Evolutionary conservation across 30 jellyfish, hydroid and myxozoan genomes (phyloP).

Genomic region (Aurelia sp.): DNA sequence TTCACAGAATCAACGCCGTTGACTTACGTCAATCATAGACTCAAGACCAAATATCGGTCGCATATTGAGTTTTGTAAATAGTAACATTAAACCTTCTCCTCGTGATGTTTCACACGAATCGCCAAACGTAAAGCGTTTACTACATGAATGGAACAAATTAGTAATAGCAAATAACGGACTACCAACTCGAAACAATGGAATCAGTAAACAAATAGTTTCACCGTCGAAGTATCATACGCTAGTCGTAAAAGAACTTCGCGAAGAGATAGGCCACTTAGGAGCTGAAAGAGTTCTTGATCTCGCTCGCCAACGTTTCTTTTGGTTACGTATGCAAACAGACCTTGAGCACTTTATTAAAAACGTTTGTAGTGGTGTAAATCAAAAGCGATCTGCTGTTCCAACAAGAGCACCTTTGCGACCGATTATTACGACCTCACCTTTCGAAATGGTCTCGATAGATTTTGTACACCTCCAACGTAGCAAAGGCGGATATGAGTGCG

Average conservation of each 20-base stretch:
- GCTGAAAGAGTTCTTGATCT: no score
- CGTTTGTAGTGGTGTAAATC: constrained; percentile 21
- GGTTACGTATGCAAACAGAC: constrained; percentile 51
- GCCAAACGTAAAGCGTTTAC: background rate
- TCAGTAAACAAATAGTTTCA: constrained; percentile 7
- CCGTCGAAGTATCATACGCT: no score
- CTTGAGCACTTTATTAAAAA: constrained; percentile 22
- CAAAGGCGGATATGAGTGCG: constrained; percentile 18
- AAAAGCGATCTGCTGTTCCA: background rate
- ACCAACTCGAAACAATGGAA: background rate
- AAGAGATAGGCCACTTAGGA: no score
- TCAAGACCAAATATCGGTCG: constrained; percentile 1
- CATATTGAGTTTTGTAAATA: constrained; percentile 1
- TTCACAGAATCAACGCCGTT: background rate
- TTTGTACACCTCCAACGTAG: no score
- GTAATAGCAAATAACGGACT: constrained; percentile 5
- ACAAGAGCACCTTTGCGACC: constrained; percentile 36
- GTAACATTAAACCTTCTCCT: background rate
- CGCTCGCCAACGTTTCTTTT: no score
- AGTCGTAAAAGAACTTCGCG: no score
- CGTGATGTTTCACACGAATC: background rate
- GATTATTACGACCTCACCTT: constrained; percentile 41
- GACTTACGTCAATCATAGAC: background rate
- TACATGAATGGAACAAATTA: constrained; percentile 19
- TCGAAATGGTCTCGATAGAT: constrained; percentile 46